These are phyloP conservation scores for Bagarius yarrelli DNA, from an alignment of 2,113 vertebrate genomes.

Conservation along the genomic window DNA sequence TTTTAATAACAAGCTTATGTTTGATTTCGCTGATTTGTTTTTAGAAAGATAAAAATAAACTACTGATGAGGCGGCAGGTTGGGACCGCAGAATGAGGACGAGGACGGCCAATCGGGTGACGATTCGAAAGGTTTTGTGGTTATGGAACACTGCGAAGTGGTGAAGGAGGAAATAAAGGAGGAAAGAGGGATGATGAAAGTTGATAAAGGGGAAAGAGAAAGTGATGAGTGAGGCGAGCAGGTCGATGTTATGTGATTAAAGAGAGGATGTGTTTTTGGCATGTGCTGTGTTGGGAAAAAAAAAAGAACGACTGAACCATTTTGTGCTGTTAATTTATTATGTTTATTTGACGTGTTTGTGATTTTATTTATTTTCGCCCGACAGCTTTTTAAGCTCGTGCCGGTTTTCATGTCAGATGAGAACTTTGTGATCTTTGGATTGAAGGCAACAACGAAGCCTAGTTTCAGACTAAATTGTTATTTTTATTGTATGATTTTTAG, in stretches of 20 bases:
- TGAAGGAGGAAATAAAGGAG: background rate
- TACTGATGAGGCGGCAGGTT: constrained; percentile 58
- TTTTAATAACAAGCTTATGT: background rate
- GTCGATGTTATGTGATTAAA: background rate
- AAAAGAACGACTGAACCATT: background rate
- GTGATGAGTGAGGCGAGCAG: background rate
- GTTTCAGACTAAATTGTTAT: background rate
- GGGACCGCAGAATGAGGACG: background rate
- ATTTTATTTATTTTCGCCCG: constrained; percentile 44
- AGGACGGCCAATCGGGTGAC: background rate
- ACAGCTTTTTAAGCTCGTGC: constrained; percentile 29
- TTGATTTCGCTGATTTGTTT: background rate
- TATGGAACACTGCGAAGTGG: no score
- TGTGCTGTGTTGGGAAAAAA: constrained; percentile 15
- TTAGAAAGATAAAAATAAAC: constrained; percentile 39
- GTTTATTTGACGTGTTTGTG: background rate
- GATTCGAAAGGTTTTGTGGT: background rate
- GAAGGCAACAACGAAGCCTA: background rate
- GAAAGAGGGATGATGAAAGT: constrained; percentile 43
- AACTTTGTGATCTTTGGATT: background rate
- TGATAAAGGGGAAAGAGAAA: background rate
- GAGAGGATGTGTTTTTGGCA: background rate
- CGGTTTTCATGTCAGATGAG: constrained; percentile 5
- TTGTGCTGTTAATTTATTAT: constrained; percentile 41
- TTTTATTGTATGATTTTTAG: background rate